Percentiles rank a stretch among this genome's conserved stretches.
Evolutionary conservation across 2,888 invertebrate species (phyloP).

Genomic region (Stenurella melanura): DNA sequence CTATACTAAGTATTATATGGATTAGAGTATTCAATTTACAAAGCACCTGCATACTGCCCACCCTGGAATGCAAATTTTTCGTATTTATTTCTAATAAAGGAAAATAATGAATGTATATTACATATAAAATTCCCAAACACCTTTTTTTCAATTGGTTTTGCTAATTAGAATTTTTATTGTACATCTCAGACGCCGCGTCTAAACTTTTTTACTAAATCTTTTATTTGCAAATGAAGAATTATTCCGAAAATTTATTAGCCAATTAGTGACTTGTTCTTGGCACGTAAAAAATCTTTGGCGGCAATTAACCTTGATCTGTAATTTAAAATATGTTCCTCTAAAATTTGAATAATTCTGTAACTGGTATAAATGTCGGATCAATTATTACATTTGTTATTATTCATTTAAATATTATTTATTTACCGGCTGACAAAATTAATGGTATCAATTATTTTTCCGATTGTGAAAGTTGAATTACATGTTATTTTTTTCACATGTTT

Average conservation of each 20-base stretch:
- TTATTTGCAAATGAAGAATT: neutral
- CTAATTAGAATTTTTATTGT: neutral
- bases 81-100: neutral
- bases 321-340: neutral
- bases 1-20: too few relatives aligned
- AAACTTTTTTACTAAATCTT: too few relatives aligned
- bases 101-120: neutral
- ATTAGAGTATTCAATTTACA: too few relatives aligned
- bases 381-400: neutral
- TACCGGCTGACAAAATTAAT: neutral
- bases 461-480: constrained; percentile 16
- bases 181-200: too few relatives aligned
- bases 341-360: neutral
- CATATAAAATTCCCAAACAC: neutral
- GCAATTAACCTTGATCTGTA: neutral
- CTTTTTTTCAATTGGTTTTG: neutral
- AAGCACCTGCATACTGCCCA: neutral
- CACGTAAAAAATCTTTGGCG: neutral
- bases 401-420: neutral
- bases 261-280: neutral
- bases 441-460: constrained; percentile 2
- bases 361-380: neutral
- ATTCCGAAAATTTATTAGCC: constrained; percentile 1
- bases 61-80: neutral
- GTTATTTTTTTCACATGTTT: constrained; percentile 10